A percentile compares a stretch with the other conserved stretches of the same genome.
Evolutionary conservation across 1,140 invertebrate species (phyloP).

Genomic region (Meloidogyne floridensis): DNA sequence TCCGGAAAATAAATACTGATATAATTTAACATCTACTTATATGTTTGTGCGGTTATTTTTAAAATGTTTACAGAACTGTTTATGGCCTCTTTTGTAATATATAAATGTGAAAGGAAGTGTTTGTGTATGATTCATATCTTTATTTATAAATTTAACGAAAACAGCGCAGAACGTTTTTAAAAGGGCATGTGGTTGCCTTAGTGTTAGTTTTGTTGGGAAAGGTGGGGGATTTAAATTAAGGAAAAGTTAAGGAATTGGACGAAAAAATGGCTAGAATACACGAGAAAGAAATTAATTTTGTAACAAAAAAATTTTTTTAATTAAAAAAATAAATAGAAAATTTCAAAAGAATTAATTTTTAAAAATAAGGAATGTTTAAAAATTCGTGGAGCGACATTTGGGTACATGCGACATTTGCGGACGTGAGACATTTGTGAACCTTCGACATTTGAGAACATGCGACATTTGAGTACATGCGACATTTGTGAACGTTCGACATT

Average conservation of each 20-base stretch:
- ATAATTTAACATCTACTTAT: neutral
- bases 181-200: conserved; percentile 2
- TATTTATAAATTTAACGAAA: neutral
- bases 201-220: neutral
- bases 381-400: too few relatives aligned
- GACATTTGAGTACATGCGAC: too few relatives aligned
- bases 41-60: neutral
- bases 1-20: neutral
- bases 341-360: neutral
- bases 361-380: neutral
- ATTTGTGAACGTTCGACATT: too few relatives aligned
- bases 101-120: neutral
- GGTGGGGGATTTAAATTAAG: neutral
- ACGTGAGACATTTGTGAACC: too few relatives aligned
- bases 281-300: neutral
- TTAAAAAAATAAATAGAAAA: neutral
- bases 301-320: neutral
- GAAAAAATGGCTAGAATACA: too few relatives aligned
- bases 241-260: neutral
- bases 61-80: neutral
- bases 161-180: neutral
- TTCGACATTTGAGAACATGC: too few relatives aligned
- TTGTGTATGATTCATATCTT: neutral
- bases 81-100: neutral
- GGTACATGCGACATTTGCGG: too few relatives aligned